A percentile compares a stretch with the other conserved stretches of the same genome.
Evolutionary conservation across 1,140 invertebrate genomes (phyloP).

Genomic region (Oryzaephilus surinamensis): DNA sequence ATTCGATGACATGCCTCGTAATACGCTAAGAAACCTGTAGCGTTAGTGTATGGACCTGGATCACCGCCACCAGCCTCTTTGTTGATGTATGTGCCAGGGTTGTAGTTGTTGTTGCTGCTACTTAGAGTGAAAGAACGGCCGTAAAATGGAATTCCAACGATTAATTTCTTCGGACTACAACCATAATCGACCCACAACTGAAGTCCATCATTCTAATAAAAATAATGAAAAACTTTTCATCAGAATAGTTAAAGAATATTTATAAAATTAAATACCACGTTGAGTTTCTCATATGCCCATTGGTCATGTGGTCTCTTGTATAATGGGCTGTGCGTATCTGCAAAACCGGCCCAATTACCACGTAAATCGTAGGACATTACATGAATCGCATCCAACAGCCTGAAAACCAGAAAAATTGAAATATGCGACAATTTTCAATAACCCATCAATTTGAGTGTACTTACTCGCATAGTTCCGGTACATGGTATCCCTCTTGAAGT

Average conservation of each 20-base stretch:
- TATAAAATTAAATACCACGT: constrained; percentile 52
- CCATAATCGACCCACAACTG: constrained; percentile 78
- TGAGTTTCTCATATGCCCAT: constrained; percentile 77
- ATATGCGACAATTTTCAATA: constrained; percentile 3
- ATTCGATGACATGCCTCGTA: constrained; percentile 55
- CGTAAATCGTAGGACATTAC: constrained; percentile 87
- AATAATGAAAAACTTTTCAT: constrained; percentile 4
- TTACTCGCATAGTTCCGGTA: constrained; percentile 77
- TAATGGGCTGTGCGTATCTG: constrained; percentile 75
- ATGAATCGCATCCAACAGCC: constrained; percentile 68
- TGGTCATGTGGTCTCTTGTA: constrained; percentile 76
- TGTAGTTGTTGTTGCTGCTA: constrained; percentile 69
- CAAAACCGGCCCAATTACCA: constrained; percentile 85
- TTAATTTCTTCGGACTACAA: constrained; percentile 74
- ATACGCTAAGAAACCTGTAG: constrained; percentile 76
- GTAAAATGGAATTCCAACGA: constrained; percentile 81
- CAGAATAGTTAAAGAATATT: too few relatives aligned
- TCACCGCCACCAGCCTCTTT: constrained; percentile 77
- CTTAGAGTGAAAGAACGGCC: constrained; percentile 72
- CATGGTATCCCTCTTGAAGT: constrained; percentile 78
- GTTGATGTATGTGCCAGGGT: constrained; percentile 72
- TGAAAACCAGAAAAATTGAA: constrained; percentile 29
- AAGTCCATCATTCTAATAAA: constrained; percentile 66
- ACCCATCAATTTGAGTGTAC: constrained; percentile 25
- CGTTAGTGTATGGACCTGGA: constrained; percentile 74